phyloP scores from a whole-genome alignment of 2,888 invertebrate genomes.

The Steinernema scapterisci region DNA sequence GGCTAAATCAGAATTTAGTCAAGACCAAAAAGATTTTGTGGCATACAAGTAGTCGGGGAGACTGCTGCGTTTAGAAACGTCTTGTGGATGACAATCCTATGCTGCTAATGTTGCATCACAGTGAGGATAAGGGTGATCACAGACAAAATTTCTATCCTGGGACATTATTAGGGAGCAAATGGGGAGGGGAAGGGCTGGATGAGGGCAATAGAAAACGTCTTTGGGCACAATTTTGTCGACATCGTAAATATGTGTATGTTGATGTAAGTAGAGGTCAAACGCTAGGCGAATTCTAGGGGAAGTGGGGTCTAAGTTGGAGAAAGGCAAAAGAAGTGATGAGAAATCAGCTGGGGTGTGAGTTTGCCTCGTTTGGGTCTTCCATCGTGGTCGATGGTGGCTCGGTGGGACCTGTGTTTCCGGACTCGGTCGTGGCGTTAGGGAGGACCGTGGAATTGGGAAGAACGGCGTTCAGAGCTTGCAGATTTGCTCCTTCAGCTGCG shows the following conservation, averaged over 20 bases:
- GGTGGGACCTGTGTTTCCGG: not conserved
- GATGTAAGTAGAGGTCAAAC: slow-evolving; percentile 21
- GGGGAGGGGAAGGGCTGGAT: not conserved
- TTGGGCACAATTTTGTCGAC: not conserved
- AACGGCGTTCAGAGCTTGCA: slow-evolving; percentile 1
- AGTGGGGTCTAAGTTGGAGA: slow-evolving; percentile 8
- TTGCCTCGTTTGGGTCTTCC: not conserved
- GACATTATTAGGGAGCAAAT: not conserved
- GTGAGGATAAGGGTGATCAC: not conserved
- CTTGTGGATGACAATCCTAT: not conserved
- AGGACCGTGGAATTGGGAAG: not conserved
- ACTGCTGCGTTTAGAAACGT: not conserved
- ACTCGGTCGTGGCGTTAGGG: not conserved
- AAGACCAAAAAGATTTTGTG: too few species aligned
- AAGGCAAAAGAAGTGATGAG: not conserved
- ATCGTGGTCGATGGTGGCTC: slow-evolving; percentile 6
- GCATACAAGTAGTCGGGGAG: too few species aligned
- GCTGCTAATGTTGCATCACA: slow-evolving; percentile 7
- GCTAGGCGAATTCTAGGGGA: slow-evolving; percentile 22
- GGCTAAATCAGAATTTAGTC: not conserved
- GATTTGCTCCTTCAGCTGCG: slow-evolving; percentile 2
- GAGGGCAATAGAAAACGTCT: slow-evolving; percentile 1
- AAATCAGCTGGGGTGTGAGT: not conserved
- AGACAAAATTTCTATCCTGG: not conserved
- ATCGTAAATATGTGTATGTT: not conserved